Conservation (phyloP, 1,140 invertebrate species). For the Drosophila jambulina region DNA sequence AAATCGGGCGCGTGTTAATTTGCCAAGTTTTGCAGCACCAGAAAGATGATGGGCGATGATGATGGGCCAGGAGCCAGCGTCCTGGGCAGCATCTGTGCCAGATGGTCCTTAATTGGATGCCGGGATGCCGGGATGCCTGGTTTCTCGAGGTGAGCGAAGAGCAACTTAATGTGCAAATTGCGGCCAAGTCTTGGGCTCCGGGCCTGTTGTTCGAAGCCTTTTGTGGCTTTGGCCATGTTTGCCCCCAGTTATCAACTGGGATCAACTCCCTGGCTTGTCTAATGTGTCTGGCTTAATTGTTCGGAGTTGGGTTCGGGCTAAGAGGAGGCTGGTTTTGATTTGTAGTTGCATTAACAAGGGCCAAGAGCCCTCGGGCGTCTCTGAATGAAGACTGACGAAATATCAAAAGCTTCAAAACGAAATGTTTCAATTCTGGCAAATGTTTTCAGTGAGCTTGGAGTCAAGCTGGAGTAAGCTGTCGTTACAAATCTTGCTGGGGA, state of each 20-base stretch:
- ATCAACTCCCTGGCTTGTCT: constrained; percentile 20
- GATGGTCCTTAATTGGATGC: constrained; percentile 77
- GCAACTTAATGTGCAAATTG: constrained; percentile 64
- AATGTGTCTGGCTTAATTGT: constrained; percentile 42
- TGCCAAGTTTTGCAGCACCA: constrained; percentile 61
- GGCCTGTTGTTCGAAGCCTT: constrained; percentile 17
- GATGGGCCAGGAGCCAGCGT: constrained; percentile 11
- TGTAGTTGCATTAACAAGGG: constrained; percentile 27
- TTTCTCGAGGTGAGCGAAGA: constrained; percentile 42
- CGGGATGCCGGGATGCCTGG: constrained; percentile 8
- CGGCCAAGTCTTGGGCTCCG: constrained; percentile 29
- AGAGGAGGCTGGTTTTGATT: constrained; percentile 17
- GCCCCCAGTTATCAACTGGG: constrained; percentile 34
- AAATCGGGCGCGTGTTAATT: constrained; percentile 69
- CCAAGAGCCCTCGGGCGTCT: not conserved
- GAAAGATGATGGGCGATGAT: constrained; percentile 13
- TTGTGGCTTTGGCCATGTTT: constrained; percentile 43
- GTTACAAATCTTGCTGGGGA: not conserved
- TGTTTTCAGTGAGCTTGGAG: not conserved
- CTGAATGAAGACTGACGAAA: not conserved
- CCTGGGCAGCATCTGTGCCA: constrained; percentile 52
- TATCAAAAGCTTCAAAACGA: not conserved
- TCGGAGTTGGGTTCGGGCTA: constrained; percentile 10
- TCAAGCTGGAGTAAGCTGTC: not conserved
- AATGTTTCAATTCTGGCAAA: constrained; percentile 4